phyloP scores from a whole-genome alignment of 1,140 invertebrate species.

The Aphelinus atriplicis region DNA sequence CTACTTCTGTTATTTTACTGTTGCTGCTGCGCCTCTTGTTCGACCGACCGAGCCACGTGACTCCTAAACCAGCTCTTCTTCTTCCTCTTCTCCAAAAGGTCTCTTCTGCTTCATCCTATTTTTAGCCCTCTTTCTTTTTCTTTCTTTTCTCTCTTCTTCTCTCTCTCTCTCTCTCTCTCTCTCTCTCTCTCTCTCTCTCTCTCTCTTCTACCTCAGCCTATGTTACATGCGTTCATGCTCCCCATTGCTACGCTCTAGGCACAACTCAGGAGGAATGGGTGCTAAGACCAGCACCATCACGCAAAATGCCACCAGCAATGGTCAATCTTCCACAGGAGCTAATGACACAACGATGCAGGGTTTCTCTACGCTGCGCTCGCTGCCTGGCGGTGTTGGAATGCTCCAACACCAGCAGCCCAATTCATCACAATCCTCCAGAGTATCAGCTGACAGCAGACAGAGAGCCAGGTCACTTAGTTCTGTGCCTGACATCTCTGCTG shows the following conservation, averaged over 20 bases:
- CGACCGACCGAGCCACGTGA: neutral
- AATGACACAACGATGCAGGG: slow-evolving; percentile 74
- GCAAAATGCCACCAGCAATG: slow-evolving; percentile 78
- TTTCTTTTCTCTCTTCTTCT: neutral
- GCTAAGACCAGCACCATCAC: slow-evolving; percentile 83
- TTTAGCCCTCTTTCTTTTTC: no score
- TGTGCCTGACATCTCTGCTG: slow-evolving; percentile 76
- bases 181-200: slow-evolving; percentile 7
- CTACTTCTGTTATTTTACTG: neutral
- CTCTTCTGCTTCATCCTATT: no score
- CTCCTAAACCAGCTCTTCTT: slow-evolving; percentile 3
- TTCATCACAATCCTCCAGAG: slow-evolving; percentile 66
- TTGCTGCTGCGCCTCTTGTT: neutral
- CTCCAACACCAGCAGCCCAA: slow-evolving; percentile 58
- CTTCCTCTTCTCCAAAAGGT: neutral
- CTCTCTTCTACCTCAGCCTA: neutral
- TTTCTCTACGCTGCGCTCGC: slow-evolving; percentile 77
- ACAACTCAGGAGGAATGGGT: slow-evolving; percentile 71
- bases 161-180: slow-evolving; percentile 1
- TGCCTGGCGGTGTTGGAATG: slow-evolving; percentile 70
- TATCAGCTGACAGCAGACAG: slow-evolving; percentile 77
- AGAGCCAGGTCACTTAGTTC: slow-evolving; percentile 84
- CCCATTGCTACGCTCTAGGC: neutral
- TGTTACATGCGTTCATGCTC: neutral
- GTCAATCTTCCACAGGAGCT: slow-evolving; percentile 77